phyloP scores from a whole-genome alignment of 1,140 invertebrate species.

The Plectus sambesii region DNA sequence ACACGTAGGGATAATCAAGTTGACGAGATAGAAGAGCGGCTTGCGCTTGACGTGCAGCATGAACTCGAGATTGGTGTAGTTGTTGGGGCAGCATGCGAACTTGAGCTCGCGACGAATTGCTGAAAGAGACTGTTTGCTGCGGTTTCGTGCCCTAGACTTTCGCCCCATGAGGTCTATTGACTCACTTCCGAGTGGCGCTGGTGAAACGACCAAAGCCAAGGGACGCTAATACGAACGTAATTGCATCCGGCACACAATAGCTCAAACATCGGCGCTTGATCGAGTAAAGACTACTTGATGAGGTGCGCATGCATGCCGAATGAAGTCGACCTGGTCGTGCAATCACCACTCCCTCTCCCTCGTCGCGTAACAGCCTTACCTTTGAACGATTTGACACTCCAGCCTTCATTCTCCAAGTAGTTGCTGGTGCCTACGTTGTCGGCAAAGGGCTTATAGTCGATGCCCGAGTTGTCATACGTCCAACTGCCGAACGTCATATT shows the following conservation, averaged over 20 bases:
- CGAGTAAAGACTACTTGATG: too few relatives aligned
- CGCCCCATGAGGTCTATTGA: too few relatives aligned
- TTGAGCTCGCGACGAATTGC: conserved; percentile 36
- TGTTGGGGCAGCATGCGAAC: conserved; percentile 41
- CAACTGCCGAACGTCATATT: conserved; percentile 47
- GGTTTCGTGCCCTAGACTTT: too few relatives aligned
- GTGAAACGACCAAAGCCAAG: too few relatives aligned
- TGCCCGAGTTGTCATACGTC: conserved; percentile 39
- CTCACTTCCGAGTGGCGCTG: too few relatives aligned
- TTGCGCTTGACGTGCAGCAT: conserved; percentile 38
- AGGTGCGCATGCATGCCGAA: too few relatives aligned
- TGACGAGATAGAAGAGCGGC: conserved; percentile 41
- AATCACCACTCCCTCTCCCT: too few relatives aligned
- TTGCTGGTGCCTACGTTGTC: conserved; percentile 9
- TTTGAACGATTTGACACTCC: neutral
- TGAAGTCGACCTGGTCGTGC: too few relatives aligned
- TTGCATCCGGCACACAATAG: too few relatives aligned
- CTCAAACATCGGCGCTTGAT: too few relatives aligned
- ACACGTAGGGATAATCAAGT: conserved; percentile 42
- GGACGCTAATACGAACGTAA: too few relatives aligned
- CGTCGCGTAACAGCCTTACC: too few relatives aligned
- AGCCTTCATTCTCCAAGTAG: conserved; percentile 9
- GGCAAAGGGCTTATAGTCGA: conserved; percentile 8
- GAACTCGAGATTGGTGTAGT: conserved; percentile 40
- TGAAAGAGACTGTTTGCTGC: conserved; percentile 18